These are phyloP conservation scores for Spinibarbus caldwelli DNA, from an alignment of 2,797 vertebrate genomes.

Conservation along the genomic window DNA sequence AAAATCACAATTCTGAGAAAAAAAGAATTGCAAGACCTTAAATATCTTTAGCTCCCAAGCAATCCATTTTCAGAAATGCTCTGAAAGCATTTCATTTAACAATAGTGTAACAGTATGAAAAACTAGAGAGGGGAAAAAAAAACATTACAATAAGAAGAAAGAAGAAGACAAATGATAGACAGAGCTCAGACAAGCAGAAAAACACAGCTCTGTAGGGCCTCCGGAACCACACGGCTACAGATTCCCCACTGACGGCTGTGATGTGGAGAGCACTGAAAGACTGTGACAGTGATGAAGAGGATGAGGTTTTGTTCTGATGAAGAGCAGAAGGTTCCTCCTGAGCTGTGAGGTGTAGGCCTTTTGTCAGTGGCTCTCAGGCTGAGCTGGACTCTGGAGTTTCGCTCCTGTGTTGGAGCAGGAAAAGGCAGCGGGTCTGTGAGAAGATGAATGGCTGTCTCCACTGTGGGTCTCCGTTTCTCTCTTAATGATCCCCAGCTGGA, in stretches of 20 bases:
- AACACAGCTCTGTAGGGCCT: neutral
- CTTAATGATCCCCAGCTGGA: slow-evolving; percentile 41
- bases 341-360: slow-evolving; percentile 23
- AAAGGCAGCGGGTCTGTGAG: slow-evolving; percentile 10
- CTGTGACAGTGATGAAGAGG: slow-evolving; percentile 41
- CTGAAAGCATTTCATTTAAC: neutral
- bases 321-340: slow-evolving; percentile 26
- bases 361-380: slow-evolving; percentile 18
- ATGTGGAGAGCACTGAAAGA: slow-evolving; percentile 21
- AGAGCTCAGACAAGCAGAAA: slow-evolving; percentile 2
- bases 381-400: slow-evolving; percentile 12
- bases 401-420: slow-evolving; percentile 5
- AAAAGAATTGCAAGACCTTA: too few relatives aligned
- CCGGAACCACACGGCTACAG: neutral
- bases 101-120: neutral
- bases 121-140: neutral
- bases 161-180: neutral
- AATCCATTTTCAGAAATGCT: neutral
- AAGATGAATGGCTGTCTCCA: slow-evolving; percentile 33
- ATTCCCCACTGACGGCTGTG: slow-evolving; percentile 20
- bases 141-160: neutral
- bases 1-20: too few relatives aligned
- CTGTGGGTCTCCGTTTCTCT: slow-evolving; percentile 32
- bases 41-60: neutral
- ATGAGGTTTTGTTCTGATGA: slow-evolving; percentile 30